Conservation (phyloP, 2,797 vertebrate genomes). For the Anas acuta region DNA sequence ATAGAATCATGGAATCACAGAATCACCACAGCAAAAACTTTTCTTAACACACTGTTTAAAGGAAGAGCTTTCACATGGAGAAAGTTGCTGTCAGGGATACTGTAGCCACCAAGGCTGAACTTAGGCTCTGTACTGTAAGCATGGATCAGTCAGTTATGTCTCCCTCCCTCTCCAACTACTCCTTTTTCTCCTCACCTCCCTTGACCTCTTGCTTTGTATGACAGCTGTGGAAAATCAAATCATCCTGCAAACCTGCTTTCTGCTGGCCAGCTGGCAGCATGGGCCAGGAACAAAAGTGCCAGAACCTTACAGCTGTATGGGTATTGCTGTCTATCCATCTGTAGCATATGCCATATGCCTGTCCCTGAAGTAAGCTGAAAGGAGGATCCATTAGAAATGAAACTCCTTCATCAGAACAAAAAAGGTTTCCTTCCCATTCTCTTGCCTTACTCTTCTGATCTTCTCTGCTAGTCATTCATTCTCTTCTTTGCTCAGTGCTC, state of each 20-base stretch:
- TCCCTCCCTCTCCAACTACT: not conserved
- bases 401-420: slow-evolving; percentile 44
- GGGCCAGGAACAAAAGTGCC: slow-evolving; percentile 31
- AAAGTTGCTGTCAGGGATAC: not conserved
- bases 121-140: not conserved
- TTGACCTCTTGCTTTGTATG: slow-evolving; percentile 26
- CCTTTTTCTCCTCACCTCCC: slow-evolving; percentile 23
- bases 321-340: slow-evolving; percentile 64
- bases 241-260: slow-evolving; percentile 50
- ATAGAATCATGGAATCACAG: no score
- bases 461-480: not conserved
- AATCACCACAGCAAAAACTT: not conserved
- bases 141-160: not conserved
- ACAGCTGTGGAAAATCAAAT: slow-evolving; percentile 76
- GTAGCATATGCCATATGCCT: slow-evolving; percentile 62
- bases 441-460: not conserved
- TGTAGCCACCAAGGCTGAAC: not conserved
- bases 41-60: not conserved
- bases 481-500: not conserved
- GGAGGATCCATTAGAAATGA: slow-evolving; percentile 30
- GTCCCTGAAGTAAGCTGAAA: slow-evolving; percentile 16
- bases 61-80: not conserved
- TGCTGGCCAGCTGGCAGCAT: slow-evolving; percentile 72
- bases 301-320: slow-evolving; percentile 65
- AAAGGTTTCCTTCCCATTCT: slow-evolving; percentile 22